These are phyloP conservation scores for Cheilosia soror DNA, from an alignment of 2,888 invertebrate genomes.

Conservation along the genomic window DNA sequence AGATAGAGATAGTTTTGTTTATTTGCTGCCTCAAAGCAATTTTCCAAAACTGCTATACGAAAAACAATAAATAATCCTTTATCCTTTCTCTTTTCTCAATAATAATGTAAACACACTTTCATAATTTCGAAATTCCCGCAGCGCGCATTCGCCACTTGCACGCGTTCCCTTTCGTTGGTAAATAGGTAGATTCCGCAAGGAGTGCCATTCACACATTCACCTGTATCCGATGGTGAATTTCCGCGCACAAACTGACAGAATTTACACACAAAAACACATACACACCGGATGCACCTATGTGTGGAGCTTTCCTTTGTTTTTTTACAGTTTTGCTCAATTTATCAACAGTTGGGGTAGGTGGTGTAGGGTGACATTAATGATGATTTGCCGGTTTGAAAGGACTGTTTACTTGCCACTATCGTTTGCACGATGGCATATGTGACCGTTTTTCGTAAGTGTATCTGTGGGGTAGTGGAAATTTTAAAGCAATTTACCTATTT, in stretches of 20 bases:
- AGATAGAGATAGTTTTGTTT: not conserved
- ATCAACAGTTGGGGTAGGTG: constrained; percentile 62
- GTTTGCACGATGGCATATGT: not conserved
- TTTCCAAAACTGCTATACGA: not conserved
- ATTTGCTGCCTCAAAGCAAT: not conserved
- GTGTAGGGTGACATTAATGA: constrained; percentile 47
- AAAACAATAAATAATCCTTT: not conserved
- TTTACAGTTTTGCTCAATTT: constrained; percentile 27
- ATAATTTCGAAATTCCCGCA: constrained; percentile 1
- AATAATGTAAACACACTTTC: constrained; percentile 10
- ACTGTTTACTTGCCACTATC: constrained; percentile 5
- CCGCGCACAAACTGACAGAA: constrained; percentile 20
- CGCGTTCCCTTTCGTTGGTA: constrained; percentile 8
- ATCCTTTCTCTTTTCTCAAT: not conserved
- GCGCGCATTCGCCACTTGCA: not conserved
- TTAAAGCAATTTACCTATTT: constrained; percentile 28
- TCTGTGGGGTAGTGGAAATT: constrained; percentile 14
- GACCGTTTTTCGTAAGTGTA: not conserved
- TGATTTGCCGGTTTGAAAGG: constrained; percentile 33
- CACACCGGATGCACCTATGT: constrained; percentile 26
- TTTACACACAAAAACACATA: not conserved
- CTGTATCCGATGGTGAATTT: constrained; percentile 16
- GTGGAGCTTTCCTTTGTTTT: constrained; percentile 9
- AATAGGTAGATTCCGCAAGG: constrained; percentile 11
- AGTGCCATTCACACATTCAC: constrained; percentile 25